phyloP scores from a whole-genome alignment of 2,113 vertebrate species.

The Bettongia penicillata region DNA sequence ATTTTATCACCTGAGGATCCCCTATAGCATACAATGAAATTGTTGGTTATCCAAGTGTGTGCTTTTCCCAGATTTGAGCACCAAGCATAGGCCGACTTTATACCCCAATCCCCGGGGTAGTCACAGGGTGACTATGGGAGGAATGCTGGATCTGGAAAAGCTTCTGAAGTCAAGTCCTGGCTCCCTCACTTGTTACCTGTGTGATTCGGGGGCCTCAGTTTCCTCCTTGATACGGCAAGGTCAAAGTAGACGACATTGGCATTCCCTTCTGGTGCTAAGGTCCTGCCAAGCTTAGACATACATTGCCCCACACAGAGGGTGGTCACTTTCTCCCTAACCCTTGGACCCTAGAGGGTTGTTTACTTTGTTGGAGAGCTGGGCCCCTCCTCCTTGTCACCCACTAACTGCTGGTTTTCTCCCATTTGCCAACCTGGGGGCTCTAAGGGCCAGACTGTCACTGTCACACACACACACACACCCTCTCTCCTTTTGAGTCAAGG shows the following conservation, averaged over 20 bases:
- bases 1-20: not conserved
- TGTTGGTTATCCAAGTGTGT: too few relatives aligned
- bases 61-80: too few relatives aligned
- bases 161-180: not conserved
- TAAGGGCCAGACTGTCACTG: constrained; percentile 57
- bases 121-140: too few relatives aligned
- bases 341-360: not conserved
- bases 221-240: too few relatives aligned
- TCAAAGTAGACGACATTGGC: too few relatives aligned
- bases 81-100: not conserved
- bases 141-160: not conserved
- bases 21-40: not conserved
- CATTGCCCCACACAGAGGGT: not conserved
- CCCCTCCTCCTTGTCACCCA: constrained; percentile 41
- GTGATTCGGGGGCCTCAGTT: not conserved
- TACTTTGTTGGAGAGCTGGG: not conserved
- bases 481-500: constrained; percentile 43
- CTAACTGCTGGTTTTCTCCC: constrained; percentile 43
- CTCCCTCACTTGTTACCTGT: not conserved
- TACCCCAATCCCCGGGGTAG: too few relatives aligned
- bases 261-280: not conserved
- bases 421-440: constrained; percentile 38
- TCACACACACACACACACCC: not conserved
- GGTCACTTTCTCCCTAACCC: not conserved
- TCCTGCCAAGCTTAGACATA: not conserved